Conservation (phyloP, 1,140 invertebrate species). For the Drosophila subobscura region DNA sequence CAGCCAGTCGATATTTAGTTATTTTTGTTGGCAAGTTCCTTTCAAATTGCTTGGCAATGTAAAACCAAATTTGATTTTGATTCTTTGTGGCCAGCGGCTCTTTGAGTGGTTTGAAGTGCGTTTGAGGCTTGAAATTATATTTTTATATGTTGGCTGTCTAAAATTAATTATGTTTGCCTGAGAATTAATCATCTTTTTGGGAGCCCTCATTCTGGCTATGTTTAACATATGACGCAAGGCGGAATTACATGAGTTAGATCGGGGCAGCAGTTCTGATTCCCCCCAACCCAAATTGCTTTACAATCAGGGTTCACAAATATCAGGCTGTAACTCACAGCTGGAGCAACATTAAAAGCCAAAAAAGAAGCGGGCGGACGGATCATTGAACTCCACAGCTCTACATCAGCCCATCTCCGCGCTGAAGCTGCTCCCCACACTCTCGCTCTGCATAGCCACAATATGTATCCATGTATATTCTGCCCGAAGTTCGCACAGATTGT, state of each 20-base stretch:
- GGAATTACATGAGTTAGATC: constrained; percentile 36
- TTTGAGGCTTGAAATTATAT: constrained; percentile 37
- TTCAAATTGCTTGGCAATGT: constrained; percentile 35
- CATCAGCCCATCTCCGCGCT: constrained; percentile 13
- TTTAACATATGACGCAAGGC: constrained; percentile 67
- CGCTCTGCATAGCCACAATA: constrained; percentile 60
- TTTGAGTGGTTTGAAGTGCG: constrained; percentile 37
- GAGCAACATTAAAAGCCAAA: constrained; percentile 23
- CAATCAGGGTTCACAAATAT: neutral
- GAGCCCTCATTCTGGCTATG: constrained; percentile 20
- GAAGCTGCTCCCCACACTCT: constrained; percentile 42
- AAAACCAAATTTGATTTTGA: constrained; percentile 26
- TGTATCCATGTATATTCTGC: neutral
- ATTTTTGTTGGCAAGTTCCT: constrained; percentile 54
- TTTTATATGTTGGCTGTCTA: constrained; percentile 24
- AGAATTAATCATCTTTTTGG: constrained; percentile 54
- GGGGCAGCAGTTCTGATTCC: neutral
- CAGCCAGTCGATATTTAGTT: constrained; percentile 65
- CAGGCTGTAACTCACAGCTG: constrained; percentile 14
- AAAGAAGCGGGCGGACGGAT: constrained; percentile 50
- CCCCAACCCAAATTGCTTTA: constrained; percentile 1
- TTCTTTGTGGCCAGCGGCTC: constrained; percentile 28
- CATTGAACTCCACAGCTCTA: constrained; percentile 64
- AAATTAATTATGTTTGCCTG: constrained; percentile 41
- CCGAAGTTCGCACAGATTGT: constrained; percentile 62